phyloP scores from a whole-genome alignment of 2,113 vertebrate genomes.

The Perca flavescens region DNA sequence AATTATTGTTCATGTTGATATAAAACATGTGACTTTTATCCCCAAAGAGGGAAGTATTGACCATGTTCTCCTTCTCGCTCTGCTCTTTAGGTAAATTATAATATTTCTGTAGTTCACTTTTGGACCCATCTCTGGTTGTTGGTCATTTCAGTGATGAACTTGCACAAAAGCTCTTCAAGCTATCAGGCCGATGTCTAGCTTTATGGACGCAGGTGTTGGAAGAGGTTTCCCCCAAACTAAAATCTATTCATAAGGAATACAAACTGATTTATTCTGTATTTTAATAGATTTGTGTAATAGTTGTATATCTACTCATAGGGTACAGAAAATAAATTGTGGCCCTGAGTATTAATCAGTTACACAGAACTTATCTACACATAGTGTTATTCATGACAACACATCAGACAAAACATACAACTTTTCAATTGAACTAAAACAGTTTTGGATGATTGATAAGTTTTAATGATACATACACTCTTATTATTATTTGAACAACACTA shows the following conservation, averaged over 20 bases:
- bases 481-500: neutral
- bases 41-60: too few relatives aligned
- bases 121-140: too few relatives aligned
- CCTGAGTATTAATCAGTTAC: neutral
- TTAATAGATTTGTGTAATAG: neutral
- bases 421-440: neutral
- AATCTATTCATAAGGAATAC: too few relatives aligned
- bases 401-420: slow-evolving; percentile 6
- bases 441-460: slow-evolving; percentile 9
- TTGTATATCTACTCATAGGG: neutral
- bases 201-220: neutral
- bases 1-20: too few relatives aligned
- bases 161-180: too few relatives aligned
- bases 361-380: neutral
- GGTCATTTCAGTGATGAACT: too few relatives aligned
- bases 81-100: too few relatives aligned
- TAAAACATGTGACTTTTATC: too few relatives aligned
- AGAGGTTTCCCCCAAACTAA: too few relatives aligned
- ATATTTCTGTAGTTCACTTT: too few relatives aligned
- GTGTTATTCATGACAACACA: neutral
- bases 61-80: too few relatives aligned
- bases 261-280: neutral
- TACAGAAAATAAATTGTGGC: neutral
- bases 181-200: too few relatives aligned
- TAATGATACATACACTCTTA: neutral